A percentile compares a stretch with the other conserved stretches of the same genome.
phyloP scores from a whole-genome alignment of 1,140 invertebrate genomes.

The Hermetia illucens region DNA sequence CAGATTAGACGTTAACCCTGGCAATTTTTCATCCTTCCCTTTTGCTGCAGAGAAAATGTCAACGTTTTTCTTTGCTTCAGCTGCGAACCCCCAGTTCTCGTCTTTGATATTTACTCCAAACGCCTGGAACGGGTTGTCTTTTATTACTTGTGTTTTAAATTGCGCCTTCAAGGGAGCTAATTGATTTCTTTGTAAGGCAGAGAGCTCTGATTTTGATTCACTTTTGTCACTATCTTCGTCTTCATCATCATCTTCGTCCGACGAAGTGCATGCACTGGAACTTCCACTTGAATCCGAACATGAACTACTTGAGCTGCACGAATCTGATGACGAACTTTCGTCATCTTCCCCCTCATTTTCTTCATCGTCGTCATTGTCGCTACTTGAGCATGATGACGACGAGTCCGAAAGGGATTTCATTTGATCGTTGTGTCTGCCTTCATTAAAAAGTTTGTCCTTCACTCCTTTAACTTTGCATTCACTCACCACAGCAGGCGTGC shows the following conservation, averaged over 20 bases:
- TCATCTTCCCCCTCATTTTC: constrained; percentile 22
- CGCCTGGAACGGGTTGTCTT: not conserved
- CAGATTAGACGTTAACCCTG: not conserved
- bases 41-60: constrained; percentile 24
- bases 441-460: too few relatives aligned
- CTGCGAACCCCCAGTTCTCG: constrained; percentile 64
- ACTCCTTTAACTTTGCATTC: not conserved
- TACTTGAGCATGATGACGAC: constrained; percentile 23
- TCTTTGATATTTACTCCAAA: constrained; percentile 24
- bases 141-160: constrained; percentile 1
- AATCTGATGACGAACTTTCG: constrained; percentile 23
- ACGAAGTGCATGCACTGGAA: constrained; percentile 25
- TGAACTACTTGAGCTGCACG: constrained; percentile 32
- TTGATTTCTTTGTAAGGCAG: not conserved
- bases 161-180: constrained; percentile 9
- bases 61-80: constrained; percentile 40
- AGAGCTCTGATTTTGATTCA: constrained; percentile 13
- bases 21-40: constrained; percentile 10
- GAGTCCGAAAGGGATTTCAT: constrained; percentile 24
- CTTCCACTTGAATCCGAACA: constrained; percentile 25
- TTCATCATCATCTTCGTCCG: constrained; percentile 20
- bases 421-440: too few relatives aligned
- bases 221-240: constrained; percentile 18
- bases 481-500: too few relatives aligned
- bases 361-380: constrained; percentile 27